phyloP scores from a whole-genome alignment of 2,888 invertebrate genomes.

The Ptilodon capucinus region DNA sequence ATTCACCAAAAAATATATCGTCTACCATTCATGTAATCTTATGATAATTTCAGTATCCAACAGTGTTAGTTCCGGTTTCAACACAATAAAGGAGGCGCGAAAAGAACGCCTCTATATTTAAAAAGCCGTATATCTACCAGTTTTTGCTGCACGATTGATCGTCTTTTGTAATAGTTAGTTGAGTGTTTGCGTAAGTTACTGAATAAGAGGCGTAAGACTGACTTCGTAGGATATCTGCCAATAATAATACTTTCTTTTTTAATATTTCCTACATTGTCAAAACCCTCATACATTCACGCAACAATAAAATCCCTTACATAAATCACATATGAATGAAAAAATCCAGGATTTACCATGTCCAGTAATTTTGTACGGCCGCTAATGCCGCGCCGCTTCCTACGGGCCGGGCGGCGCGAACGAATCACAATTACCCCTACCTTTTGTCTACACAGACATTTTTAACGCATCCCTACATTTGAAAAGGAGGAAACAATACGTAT shows the following conservation, averaged over 20 bases:
- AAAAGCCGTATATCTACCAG: too few relatives aligned
- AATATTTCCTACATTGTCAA: slow-evolving; percentile 1
- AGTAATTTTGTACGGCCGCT: slow-evolving; percentile 43
- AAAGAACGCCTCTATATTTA: too few relatives aligned
- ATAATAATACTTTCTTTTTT: neutral
- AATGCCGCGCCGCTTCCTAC: slow-evolving; percentile 44
- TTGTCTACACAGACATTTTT: slow-evolving; percentile 51
- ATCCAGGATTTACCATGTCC: slow-evolving; percentile 45
- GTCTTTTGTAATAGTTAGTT: too few relatives aligned
- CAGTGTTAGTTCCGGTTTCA: too few relatives aligned
- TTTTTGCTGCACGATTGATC: too few relatives aligned
- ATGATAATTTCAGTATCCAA: too few relatives aligned
- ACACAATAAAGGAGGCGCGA: too few relatives aligned
- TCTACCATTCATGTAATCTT: too few relatives aligned
- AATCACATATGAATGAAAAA: slow-evolving; percentile 44
- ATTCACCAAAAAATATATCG: too few relatives aligned
- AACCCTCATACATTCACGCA: slow-evolving; percentile 24
- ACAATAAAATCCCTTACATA: slow-evolving; percentile 37
- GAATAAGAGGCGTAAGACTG: too few relatives aligned
- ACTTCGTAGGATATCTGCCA: too few relatives aligned
- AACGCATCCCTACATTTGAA: slow-evolving; percentile 57
- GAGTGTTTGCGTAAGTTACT: too few relatives aligned
- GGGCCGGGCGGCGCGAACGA: slow-evolving; percentile 32
- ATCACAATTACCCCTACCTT: slow-evolving; percentile 41
- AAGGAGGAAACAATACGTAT: slow-evolving; percentile 56